Base-by-base conservation (phyloP, 92 coral and sea anemone genomes). In the Phenganax subtilis region DNA sequence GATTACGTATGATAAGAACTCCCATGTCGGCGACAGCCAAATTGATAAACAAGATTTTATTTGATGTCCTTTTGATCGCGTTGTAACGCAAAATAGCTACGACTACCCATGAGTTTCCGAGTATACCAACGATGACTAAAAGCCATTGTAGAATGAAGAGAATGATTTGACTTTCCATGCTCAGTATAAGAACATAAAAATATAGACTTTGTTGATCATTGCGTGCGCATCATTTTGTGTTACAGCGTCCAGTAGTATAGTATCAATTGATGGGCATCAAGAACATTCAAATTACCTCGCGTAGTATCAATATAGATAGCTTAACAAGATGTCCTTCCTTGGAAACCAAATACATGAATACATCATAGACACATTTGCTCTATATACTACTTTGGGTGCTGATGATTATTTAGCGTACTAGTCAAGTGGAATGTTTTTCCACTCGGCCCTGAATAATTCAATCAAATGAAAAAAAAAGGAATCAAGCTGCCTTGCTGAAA, bases 31-130 rank as follows among this genome's bases (percentile, higher is more conserved):
- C 83, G 62, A 79, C 56, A 51, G 83, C 83, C 17, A 79, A 30
- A 28, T 79, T 79, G 57, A 79, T 79, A 15, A 79, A 79, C 74
- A 79, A 15, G 17, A 79, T 79, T 52, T 79, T 79, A 28, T 62
- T 79, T 15, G 83, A 54, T 9, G 73, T 79, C 29, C 51, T 79
- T 52, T 79, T 79, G 53, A 79, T 79, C 51, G 83, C 74, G 31
- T 65, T 79, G 74, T 79, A 64, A 16, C 83, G 72, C 69, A 51
- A 28, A 54, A 79, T 79, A 29, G 83, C 74, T 7, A 63, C n/a
- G 60, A 79, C 63, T 11, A 79, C 83, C 83, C 83, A 79, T 59
- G 27, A 60, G 27, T 79, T 79, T 6, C 83, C 83, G n/a, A 79
- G 28, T 30, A 79, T 54, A 10, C 83, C 83, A 16, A 79, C 37